Percentiles rank a stretch among this genome's conserved stretches.
These are phyloP conservation scores for Ctenochaetus hawaiiensis DNA, from an alignment of 2,797 vertebrate genomes.

Conservation along the genomic window DNA sequence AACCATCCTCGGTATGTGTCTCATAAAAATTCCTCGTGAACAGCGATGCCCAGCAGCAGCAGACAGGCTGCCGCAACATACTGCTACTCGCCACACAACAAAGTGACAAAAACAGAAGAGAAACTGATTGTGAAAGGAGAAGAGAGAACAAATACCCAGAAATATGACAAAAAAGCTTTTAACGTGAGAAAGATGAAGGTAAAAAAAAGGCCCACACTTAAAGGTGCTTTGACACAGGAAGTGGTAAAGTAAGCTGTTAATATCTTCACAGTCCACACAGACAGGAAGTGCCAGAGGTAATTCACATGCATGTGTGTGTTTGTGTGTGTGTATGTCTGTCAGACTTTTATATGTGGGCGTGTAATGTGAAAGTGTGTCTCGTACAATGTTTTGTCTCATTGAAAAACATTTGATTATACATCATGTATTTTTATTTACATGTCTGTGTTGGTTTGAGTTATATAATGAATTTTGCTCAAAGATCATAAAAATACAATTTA, in stretches of 20 bases:
- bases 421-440: background rate
- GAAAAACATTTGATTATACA: background rate
- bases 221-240: conserved; percentile 41
- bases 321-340: conserved; percentile 5
- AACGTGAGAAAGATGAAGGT: conserved; percentile 9
- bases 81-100: conserved; percentile 5
- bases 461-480: no score
- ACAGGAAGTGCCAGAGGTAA: conserved; percentile 44
- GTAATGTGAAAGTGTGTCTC: background rate
- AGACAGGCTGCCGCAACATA: background rate
- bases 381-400: background rate
- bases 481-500: background rate
- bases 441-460: background rate
- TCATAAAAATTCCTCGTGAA: conserved; percentile 1
- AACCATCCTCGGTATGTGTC: background rate
- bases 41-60: background rate
- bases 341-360: background rate
- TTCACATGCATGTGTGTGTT: conserved; percentile 3
- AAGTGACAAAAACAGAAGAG: background rate
- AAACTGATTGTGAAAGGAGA: background rate
- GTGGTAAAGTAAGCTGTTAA: conserved; percentile 61
- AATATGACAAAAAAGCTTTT: background rate
- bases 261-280: conserved; percentile 24
- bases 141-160: background rate
- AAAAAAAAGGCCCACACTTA: conserved; percentile 1